These are phyloP conservation scores for Spinus olivaceus DNA, from an alignment of 2,797 vertebrate species.

Conservation along the genomic window DNA sequence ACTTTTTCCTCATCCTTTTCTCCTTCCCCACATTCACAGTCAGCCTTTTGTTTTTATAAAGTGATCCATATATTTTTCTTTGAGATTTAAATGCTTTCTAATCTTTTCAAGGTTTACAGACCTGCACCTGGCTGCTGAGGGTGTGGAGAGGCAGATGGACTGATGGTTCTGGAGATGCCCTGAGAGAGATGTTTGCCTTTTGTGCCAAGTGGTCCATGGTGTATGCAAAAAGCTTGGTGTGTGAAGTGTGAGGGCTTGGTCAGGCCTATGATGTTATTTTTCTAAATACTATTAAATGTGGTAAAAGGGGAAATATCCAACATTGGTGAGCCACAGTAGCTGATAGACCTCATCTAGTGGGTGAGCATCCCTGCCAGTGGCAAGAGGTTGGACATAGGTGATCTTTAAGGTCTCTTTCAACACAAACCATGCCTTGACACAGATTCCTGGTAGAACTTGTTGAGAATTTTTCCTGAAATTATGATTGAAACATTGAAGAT, in stretches of 20 bases:
- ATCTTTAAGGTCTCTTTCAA: background rate
- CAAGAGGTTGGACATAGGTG: background rate
- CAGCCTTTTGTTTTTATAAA: slow-evolving; percentile 41
- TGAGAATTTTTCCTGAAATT: background rate
- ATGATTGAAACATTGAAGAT: background rate
- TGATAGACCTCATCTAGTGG: background rate
- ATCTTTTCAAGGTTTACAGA: slow-evolving; percentile 9
- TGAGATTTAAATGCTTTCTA: slow-evolving; percentile 21
- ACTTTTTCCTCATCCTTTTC: slow-evolving; percentile 30
- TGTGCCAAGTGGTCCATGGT: background rate
- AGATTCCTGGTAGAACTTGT: background rate
- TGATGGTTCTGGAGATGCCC: background rate
- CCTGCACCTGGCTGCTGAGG: background rate
- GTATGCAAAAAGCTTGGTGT: background rate
- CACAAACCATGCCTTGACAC: background rate
- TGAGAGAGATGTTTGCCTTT: background rate
- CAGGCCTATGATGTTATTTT: background rate
- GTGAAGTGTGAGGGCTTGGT: background rate
- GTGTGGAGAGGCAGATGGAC: background rate
- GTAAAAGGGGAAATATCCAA: background rate
- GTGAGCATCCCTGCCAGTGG: background rate
- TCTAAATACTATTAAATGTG: background rate
- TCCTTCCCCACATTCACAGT: background rate
- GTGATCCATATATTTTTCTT: slow-evolving; percentile 12
- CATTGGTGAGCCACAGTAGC: background rate